These are phyloP conservation scores for Hyperoodon ampullatus DNA, from an alignment of 2,113 vertebrate genomes.

Conservation along the genomic window DNA sequence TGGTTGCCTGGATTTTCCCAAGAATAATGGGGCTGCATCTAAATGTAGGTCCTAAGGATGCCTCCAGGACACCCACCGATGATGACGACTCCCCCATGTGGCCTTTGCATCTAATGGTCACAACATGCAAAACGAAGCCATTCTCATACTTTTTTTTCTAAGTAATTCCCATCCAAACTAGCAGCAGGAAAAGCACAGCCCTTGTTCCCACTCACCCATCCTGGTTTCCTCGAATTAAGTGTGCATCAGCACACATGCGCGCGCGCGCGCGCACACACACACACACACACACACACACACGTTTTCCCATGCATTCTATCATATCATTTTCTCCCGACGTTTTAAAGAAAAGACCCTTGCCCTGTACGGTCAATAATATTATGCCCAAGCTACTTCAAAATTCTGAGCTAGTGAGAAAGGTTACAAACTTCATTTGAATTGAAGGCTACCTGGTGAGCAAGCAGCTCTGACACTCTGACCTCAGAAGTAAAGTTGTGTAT, in stretches of 20 bases:
- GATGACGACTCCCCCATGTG: accelerated
- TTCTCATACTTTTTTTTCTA: accelerated
- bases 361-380: not conserved
- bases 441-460: not conserved
- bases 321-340: not conserved
- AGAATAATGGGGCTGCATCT: accelerated
- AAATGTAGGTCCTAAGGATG: accelerated
- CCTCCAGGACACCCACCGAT: accelerated
- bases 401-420: not conserved
- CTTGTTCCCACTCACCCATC: accelerated
- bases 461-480: not conserved
- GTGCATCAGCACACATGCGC: accelerated
- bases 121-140: accelerated
- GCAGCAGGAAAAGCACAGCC: not conserved
- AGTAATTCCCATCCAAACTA: not conserved
- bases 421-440: not conserved
- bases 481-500: accelerated
- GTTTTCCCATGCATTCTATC: accelerated
- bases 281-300: accelerated
- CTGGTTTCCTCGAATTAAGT: not conserved
- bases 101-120: not conserved
- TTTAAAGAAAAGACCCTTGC: not conserved
- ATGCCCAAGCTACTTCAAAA: not conserved
- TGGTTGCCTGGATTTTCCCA: accelerated
- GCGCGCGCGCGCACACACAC: accelerated